Percentiles rank a stretch among this genome's conserved stretches.
Conservation (phyloP, 2,797 vertebrate species). For the Takifugu ocellatus region DNA sequence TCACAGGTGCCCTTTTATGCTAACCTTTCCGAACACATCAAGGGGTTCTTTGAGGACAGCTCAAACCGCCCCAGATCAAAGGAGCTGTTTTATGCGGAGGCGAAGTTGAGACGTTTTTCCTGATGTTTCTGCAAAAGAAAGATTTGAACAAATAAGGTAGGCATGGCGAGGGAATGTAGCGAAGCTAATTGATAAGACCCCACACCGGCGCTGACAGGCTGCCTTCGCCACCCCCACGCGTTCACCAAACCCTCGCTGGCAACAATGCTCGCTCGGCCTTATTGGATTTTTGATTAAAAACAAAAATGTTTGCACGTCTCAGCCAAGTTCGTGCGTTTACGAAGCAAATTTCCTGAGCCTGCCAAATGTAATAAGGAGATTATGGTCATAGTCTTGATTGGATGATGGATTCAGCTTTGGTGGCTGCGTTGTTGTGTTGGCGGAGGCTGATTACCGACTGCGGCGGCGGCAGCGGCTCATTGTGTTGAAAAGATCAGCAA, state of each 20-base stretch:
- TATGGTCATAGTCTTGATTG: constrained; percentile 43
- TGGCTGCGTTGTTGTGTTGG: constrained; percentile 17
- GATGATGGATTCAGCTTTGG: constrained; percentile 51
- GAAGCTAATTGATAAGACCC: constrained; percentile 61
- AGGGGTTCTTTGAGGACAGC: constrained; percentile 43
- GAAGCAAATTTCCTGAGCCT: constrained; percentile 31
- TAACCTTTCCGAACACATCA: constrained; percentile 12
- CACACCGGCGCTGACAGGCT: constrained; percentile 44
- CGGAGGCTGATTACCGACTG: background rate
- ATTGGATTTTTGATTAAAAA: constrained; percentile 39
- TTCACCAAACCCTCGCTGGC: constrained; percentile 20
- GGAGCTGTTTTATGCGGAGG: constrained; percentile 41
- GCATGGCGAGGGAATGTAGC: constrained; percentile 22
- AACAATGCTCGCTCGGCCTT: constrained; percentile 29
- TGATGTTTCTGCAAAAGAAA: constrained; percentile 22
- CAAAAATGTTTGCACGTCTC: constrained; percentile 41
- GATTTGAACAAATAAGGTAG: constrained; percentile 23
- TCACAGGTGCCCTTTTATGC: constrained; percentile 7
- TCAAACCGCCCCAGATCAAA: constrained; percentile 52
- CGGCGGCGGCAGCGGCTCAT: constrained; percentile 23
- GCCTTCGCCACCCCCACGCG: constrained; percentile 38
- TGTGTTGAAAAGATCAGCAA: constrained; percentile 30
- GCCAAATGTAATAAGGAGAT: constrained; percentile 39
- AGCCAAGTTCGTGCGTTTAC: constrained; percentile 27
- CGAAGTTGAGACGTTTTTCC: constrained; percentile 35